phyloP scores from a whole-genome alignment of 1,140 invertebrate species.

The Drosophila arizonae region DNA sequence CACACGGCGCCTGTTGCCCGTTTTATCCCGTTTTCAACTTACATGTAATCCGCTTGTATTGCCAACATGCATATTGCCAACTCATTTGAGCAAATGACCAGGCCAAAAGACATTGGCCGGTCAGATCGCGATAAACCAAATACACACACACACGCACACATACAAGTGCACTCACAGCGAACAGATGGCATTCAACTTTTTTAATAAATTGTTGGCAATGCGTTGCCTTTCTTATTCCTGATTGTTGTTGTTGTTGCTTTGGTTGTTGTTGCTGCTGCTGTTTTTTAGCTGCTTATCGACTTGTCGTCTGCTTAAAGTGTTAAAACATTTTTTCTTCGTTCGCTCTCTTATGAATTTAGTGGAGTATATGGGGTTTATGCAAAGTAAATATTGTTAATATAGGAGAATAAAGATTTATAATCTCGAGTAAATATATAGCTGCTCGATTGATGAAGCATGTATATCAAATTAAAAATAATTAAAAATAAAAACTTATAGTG shows the following conservation, averaged over 20 bases:
- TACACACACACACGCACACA: slow-evolving; percentile 22
- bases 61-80: slow-evolving; percentile 62
- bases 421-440: too few species aligned
- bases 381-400: too few species aligned
- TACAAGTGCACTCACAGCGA: slow-evolving; percentile 14
- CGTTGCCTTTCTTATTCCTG: slow-evolving; percentile 34
- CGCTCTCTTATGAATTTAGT: neutral
- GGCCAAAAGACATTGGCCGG: slow-evolving; percentile 58
- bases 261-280: slow-evolving; percentile 27
- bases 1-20: slow-evolving; percentile 12
- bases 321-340: slow-evolving; percentile 56
- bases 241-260: slow-evolving; percentile 6
- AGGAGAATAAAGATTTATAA: too few species aligned
- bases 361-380: too few species aligned
- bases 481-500: too few species aligned
- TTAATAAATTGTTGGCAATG: slow-evolving; percentile 63
- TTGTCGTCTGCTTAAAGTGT: slow-evolving; percentile 75
- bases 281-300: slow-evolving; percentile 74
- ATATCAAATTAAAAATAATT: too few species aligned
- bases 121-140: slow-evolving; percentile 62
- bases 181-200: slow-evolving; percentile 69
- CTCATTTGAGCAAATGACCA: slow-evolving; percentile 76
- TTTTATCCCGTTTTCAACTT: slow-evolving; percentile 23
- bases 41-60: slow-evolving; percentile 56
- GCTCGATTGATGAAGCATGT: too few species aligned